Evolutionary conservation across 1,140 invertebrate genomes (phyloP).

Genomic region (Anoplolepis gracilipes): DNA sequence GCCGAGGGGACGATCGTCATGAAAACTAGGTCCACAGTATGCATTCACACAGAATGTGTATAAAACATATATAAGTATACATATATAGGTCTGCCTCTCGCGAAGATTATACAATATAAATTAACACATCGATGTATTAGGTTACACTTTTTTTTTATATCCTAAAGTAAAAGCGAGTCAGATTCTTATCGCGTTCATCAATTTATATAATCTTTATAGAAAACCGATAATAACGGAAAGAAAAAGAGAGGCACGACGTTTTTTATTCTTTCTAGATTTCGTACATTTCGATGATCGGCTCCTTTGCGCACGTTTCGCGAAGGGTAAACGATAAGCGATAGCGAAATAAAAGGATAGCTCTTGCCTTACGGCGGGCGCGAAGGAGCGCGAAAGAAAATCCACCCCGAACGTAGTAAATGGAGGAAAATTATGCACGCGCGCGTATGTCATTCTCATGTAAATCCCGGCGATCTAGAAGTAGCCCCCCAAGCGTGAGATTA

Average conservation of each 20-base stretch:
- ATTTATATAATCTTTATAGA: constrained; percentile 42
- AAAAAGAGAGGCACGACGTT: background rate
- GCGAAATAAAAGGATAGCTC: background rate
- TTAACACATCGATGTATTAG: constrained; percentile 61
- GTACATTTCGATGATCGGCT: background rate
- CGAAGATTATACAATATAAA: constrained; percentile 46
- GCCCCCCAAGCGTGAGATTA: constrained; percentile 44
- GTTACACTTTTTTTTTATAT: constrained; percentile 43
- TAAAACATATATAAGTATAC: constrained; percentile 65
- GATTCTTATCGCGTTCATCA: constrained; percentile 34
- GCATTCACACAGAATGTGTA: constrained; percentile 4
- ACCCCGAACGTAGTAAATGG: constrained; percentile 24
- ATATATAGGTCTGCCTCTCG: constrained; percentile 62
- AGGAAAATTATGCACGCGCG: constrained; percentile 50
- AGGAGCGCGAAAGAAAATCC: constrained; percentile 18
- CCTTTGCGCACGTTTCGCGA: constrained; percentile 23
- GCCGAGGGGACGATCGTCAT: constrained; percentile 40
- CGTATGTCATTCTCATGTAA: constrained; percentile 54
- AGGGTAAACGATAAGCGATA: constrained; percentile 7
- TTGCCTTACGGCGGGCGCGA: background rate
- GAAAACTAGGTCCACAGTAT: constrained; percentile 1
- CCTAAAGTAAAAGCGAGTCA: constrained; percentile 11
- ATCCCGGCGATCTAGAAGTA: constrained; percentile 52
- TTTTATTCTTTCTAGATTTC: constrained; percentile 18
- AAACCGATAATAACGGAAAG: background rate